Base-by-base conservation (phyloP, 2,113 vertebrate genomes). In the Prolemur simus region DNA sequence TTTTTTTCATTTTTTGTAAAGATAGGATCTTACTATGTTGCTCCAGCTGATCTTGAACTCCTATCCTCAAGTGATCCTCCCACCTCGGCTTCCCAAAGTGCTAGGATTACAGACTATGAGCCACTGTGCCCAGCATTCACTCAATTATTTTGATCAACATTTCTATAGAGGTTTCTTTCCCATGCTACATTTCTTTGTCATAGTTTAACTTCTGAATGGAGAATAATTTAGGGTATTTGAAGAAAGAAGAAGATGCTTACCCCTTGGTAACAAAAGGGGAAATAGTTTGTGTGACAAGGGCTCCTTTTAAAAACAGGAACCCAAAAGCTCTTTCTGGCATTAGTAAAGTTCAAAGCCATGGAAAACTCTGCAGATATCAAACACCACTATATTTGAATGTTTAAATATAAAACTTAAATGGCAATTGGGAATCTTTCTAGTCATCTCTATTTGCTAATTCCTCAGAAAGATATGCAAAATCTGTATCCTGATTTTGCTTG, bases 401-500 rank as follows among this genome's bases (percentile, higher is more conserved):
- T 95, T 89, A 95, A 95, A 91, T 42, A 66, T 84, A 87, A 84
- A 94, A 94, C 5, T 87, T 86, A 87, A 87, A 42, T 89, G n/a
- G 2, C 89, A 94, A 89, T 4, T 58, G 82, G 8, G 23, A 80
- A 80, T 92, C 52, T 83, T 96, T 45, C 84, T 94, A 95, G 71
- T 87, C 42, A 91, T 95, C 13, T 87, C 25, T 95, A 37, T 92
- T 96, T 56, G 60, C 14, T 66, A 96, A 91, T 94, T 20, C 18
- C n/a, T 60, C 64, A 73, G 60, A 87, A 97, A 91, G 8, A 68
- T 9, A 66, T 64, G 25, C 73, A 85, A 88, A 96, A 83, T 87
- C 12, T 34, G 21, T 34, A 80, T 60, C 63, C 58, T 89, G n/a
- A 17, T 84, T 97, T 94, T 87, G 8, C 34, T 95, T 92, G 21